Evolutionary conservation across 2,113 vertebrate species (phyloP), one percentile per base, ranked within the genome.

Genomic region (Pleuronectes platessa): DNA sequence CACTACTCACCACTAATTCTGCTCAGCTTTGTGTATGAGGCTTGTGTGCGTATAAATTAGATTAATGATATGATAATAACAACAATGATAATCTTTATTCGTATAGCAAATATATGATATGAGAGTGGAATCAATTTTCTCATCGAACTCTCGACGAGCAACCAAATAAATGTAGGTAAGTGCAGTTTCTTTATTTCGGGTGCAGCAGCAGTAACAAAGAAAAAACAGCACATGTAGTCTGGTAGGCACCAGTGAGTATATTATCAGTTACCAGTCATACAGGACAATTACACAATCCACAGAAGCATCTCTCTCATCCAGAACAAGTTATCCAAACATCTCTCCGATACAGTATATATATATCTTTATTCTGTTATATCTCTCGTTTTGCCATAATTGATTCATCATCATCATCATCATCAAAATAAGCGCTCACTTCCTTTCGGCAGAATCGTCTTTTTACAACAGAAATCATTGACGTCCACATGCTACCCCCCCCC

Each of bases 221-320:
- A 73, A 72, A 90, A 76, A 84, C 86, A 84, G 71, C 74, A 78
- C 72, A 59, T 72, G 74, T 76, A 76, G 72, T 88, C 87, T 91
- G 87, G 89, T 86, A 88, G 83, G 86, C 85, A 90, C 86, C 90
- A 92, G 85, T 90, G 83, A 90, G 87, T 91, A 86, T 91, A 90
- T 91, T 93, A 87, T 87, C 79, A 84, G 69, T 88, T 92, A 91
- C 92, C 92, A 91, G 80, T 91, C 89, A 88, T 85, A 91, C 86
- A 88, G 51, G 84, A 89, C 83, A 89, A 78, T 85, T 88, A 88
- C 76, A 93, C 87, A 88, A 86, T 87, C 83, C 88, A 91, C 89
- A 85, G 77, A 86, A 88, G 74, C 84, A 74, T 78, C 76, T 88
- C 76, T 88, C 70, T 79, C 86, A 88, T 56, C 69, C 88, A 80